Evolutionary conservation across 2,113 vertebrate species (phyloP).

Genomic region (Petaurus breviceps): DNA sequence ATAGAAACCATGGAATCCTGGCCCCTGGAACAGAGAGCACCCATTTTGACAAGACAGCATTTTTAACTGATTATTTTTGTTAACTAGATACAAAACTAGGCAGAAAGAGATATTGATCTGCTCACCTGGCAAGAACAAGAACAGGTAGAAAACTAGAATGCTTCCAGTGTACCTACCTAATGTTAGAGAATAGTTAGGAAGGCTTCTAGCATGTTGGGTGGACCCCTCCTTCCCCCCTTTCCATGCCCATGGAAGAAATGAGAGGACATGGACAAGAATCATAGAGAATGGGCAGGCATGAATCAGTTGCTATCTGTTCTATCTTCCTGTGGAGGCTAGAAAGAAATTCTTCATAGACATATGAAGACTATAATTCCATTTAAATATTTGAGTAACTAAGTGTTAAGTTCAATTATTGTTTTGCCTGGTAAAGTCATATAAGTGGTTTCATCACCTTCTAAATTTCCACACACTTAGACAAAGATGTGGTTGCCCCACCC

Average conservation of each 20-base stretch:
- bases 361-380: not conserved
- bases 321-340: not conserved
- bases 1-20: not conserved
- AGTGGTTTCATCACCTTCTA: not conserved
- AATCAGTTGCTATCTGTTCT: not conserved
- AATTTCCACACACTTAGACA: not conserved
- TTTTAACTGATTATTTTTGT: not conserved
- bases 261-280: not conserved
- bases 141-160: not conserved
- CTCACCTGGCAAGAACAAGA: not conserved
- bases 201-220: not conserved
- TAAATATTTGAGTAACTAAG: not conserved
- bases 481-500: not conserved
- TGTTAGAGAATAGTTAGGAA: no score
- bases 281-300: not conserved
- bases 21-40: not conserved
- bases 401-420: not conserved
- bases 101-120: not conserved
- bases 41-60: not conserved
- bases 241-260: not conserved
- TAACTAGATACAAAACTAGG: not conserved
- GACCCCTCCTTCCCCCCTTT: not conserved
- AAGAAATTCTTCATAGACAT: not conserved
- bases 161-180: not conserved
- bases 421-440: not conserved